phyloP scores from a whole-genome alignment of 2,113 vertebrate genomes.

The Ageneiosus marmoratus region DNA sequence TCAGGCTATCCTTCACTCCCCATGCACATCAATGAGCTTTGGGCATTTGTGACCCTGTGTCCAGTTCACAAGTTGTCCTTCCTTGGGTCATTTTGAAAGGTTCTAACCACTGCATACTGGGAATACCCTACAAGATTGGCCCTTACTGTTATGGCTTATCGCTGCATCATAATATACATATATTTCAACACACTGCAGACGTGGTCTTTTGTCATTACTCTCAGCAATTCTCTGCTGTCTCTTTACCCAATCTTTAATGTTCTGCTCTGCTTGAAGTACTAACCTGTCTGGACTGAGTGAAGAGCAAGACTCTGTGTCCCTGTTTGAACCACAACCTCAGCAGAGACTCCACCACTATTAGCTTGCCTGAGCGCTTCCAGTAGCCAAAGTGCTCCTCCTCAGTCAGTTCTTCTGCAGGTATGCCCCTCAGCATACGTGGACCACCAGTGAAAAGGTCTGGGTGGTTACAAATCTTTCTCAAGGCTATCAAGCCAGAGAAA shows the following conservation, averaged over 20 bases:
- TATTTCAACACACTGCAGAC: not conserved
- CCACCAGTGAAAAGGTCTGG: slow-evolving; percentile 94
- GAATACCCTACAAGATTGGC: too few species aligned
- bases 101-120: too few species aligned
- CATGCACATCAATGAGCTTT: too few species aligned
- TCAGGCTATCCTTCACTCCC: too few species aligned
- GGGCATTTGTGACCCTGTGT: too few species aligned
- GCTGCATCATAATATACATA: not conserved
- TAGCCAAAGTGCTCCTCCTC: slow-evolving; percentile 88
- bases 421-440: slow-evolving; percentile 74
- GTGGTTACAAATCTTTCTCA: slow-evolving; percentile 98
- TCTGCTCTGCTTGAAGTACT: slow-evolving; percentile 45
- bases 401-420: slow-evolving; percentile 76
- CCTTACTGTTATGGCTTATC: too few species aligned
- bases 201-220: not conserved
- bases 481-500: slow-evolving; percentile 82
- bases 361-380: slow-evolving; percentile 96
- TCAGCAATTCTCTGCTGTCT: not conserved
- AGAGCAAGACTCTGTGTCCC: slow-evolving; percentile 88
- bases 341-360: slow-evolving; percentile 94
- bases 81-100: too few species aligned
- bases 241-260: not conserved
- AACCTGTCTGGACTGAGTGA: slow-evolving; percentile 95
- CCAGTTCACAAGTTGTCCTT: too few species aligned
- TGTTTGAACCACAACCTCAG: slow-evolving; percentile 94